These are phyloP conservation scores for Eupleurogrammus muticus DNA, from an alignment of 2,797 vertebrate genomes.

Conservation along the genomic window DNA sequence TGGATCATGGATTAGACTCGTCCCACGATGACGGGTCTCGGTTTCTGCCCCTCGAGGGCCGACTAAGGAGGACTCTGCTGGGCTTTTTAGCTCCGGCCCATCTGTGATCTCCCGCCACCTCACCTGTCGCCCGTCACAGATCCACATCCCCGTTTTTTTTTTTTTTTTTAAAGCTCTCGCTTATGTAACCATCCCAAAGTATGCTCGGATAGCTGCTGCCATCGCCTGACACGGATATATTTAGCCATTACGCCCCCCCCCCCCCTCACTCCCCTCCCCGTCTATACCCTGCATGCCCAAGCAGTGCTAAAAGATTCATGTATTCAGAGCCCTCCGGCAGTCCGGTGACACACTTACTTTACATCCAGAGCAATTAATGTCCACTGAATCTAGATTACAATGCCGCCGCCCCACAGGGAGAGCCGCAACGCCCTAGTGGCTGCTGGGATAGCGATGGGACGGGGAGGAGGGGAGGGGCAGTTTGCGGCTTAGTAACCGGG, in stretches of 20 bases:
- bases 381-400: constrained; percentile 90
- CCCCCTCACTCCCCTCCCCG: too few species aligned
- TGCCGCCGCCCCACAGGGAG: constrained; percentile 76
- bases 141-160: constrained; percentile 17
- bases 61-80: constrained; percentile 43
- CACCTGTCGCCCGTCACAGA: constrained; percentile 56
- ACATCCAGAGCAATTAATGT: constrained; percentile 93
- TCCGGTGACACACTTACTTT: constrained; percentile 92
- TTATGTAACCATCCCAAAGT: constrained; percentile 79
- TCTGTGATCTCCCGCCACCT: constrained; percentile 38
- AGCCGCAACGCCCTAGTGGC: constrained; percentile 50
- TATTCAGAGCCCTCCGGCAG: constrained; percentile 86
- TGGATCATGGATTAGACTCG: constrained; percentile 66
- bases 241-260: constrained; percentile 71
- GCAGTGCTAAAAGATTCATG: constrained; percentile 93
- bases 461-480: constrained; percentile 10
- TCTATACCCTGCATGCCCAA: constrained; percentile 81
- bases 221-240: constrained; percentile 79
- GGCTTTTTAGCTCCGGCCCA: constrained; percentile 61
- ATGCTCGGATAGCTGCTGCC: constrained; percentile 73
- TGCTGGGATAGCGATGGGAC: constrained; percentile 2
- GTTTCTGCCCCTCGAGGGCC: constrained; percentile 47
- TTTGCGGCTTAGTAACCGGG: constrained; percentile 58
- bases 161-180: constrained; percentile 51
- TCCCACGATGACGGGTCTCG: too few species aligned